Conservation (phyloP, 2,797 vertebrate genomes). For the Otolemur crassicaudatus region DNA sequence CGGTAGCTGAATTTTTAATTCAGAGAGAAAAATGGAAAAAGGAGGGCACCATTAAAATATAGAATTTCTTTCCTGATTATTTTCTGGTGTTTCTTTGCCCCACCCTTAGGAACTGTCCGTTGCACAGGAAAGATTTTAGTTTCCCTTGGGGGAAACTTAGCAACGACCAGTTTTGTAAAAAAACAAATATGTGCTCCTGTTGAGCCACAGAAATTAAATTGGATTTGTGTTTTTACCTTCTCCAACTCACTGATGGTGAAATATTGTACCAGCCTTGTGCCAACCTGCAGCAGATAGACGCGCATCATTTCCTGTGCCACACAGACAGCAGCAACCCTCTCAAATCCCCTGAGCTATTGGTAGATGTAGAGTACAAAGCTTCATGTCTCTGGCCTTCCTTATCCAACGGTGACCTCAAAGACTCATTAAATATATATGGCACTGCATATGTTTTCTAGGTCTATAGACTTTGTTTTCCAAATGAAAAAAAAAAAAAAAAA, state of each 20-base stretch:
- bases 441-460: constrained; percentile 30
- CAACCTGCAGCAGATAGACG: constrained; percentile 39
- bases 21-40: constrained; percentile 61
- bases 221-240: background rate
- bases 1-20: constrained; percentile 72
- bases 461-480: constrained; percentile 21
- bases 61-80: constrained; percentile 51
- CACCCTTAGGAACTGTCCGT: constrained; percentile 55
- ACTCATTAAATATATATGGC: constrained; percentile 13
- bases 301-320: constrained; percentile 10
- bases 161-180: constrained; percentile 32
- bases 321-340: background rate
- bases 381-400: constrained; percentile 17
- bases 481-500: constrained; percentile 23
- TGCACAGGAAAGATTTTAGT: constrained; percentile 1
- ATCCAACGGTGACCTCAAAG: background rate
- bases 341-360: background rate
- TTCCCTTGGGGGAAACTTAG: constrained; percentile 39
- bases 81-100: constrained; percentile 9
- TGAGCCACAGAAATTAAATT: constrained; percentile 54
- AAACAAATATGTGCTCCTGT: constrained; percentile 21
- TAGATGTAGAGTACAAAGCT: background rate
- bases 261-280: constrained; percentile 14
- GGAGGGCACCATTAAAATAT: constrained; percentile 54
- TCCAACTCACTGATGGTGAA: constrained; percentile 41